Base-by-base conservation (phyloP, 2,888 invertebrate genomes). In the Diaprepes abbreviatus region DNA sequence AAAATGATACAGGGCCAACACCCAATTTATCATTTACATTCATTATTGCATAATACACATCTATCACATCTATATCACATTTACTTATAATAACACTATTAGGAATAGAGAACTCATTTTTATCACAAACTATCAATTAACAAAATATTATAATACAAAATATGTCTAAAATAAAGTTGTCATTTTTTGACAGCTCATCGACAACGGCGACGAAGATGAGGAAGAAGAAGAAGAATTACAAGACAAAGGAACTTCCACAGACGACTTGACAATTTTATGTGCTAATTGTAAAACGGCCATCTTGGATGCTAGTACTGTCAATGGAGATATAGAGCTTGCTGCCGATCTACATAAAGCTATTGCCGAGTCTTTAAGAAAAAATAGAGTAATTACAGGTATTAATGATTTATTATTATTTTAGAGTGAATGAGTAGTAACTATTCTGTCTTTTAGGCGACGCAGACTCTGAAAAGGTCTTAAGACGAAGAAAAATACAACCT, bases 251-350 rank as follows among this genome's bases (percentile, higher is more conserved):
- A 80, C 80, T 16, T 78, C 79, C n/a, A 80, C 81, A 10, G 79
- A 79, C 36, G 80, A 79, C 59, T 68, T 81, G 33, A 75, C 76
- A 48, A 74, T 79, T 16, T 75, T 77, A 10, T 81, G 80, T 65
- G 72, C 70, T 38, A 79, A 76, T 50, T 81, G 79, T 69, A 80
- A 78, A 63, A 77, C 78, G 50, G 71, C 76, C 1, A 74, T 76
- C 19, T 64, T 78, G n/a, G 80, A 80, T 57, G 74, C 78, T 1
- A 77, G 66, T 50, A 71, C 73, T 0, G 74, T 79, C 1, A 80
- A 80, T 63, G 80, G 78, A 55, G 81, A 82, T 73, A 67, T 81
- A 12, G 81, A 81, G 71, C 69, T 81, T n/a, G 77, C 79, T 52
- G 73, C 76, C 1, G 77, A 80, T 54, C 71, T 81, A 21, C 81